Evolutionary conservation across 2,113 vertebrate genomes (phyloP), one percentile per base, ranked within the genome.

Genomic region (Arvicanthis niloticus): DNA sequence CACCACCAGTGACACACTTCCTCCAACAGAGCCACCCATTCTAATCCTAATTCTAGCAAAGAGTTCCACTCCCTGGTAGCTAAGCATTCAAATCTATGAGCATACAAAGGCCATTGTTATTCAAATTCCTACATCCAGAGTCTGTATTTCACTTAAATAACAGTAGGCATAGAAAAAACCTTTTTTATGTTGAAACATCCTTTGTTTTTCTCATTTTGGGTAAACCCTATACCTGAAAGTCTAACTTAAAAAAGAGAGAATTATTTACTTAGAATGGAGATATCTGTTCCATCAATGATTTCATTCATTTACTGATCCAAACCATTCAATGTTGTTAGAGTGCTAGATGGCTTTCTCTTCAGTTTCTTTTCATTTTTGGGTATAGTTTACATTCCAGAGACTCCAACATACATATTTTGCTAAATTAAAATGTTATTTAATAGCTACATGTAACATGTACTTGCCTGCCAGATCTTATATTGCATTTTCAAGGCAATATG

Each of bases 351-450:
- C 8, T 48, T 87, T 93, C 76, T 42, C 93, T 95, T 15, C 4
- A 67, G 4, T 88, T 93, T 94, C 19, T 68, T 76, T 62, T 58
- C 37, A 45, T 29, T 85, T 48, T 72, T 78, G 73, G 84, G 24
- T 70, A 88, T 9, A 80, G 56, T 51, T 58, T 88, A 76, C n/a
- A 58, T 45, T 92, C 19, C 70, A 92, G n/a, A 94, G 85, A 78
- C 11, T 45, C 12, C 73, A 89, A 84, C 42, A 31, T 76, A 78
- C 7, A 80, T 93, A 82, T 85, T 86, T 77, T 34, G 56, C 78
- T 72, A 91, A 91, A 89, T 82, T 87, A 84, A 88, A 89, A 89
- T 86, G 24, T 78, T 90, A 68, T 1, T 96, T 86, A 94, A 82
- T 37, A 81, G 85, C n/a, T 62, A n/a, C 21, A 68, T 81, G 37